phyloP scores from a whole-genome alignment of 2,113 vertebrate species.

The Heterochromis multidens region DNA sequence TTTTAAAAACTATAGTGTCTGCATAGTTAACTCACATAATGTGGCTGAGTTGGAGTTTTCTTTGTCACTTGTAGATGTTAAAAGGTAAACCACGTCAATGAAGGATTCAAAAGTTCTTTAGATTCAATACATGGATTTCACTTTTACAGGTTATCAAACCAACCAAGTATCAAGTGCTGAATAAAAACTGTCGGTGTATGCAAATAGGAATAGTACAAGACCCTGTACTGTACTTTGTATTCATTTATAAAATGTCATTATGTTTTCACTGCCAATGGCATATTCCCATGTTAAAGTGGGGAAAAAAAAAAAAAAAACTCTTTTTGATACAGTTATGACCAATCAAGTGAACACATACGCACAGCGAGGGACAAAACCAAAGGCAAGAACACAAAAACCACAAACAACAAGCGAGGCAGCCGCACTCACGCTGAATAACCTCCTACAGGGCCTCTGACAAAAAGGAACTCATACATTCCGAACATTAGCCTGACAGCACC shows the following conservation, averaged over 20 bases:
- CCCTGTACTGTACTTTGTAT: not conserved
- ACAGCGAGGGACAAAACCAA: not conserved
- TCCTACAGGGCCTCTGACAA: conserved; percentile 3
- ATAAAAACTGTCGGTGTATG: not conserved
- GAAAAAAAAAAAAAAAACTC: too few species aligned
- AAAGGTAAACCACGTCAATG: not conserved
- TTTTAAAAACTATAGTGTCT: not conserved
- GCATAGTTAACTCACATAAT: not conserved
- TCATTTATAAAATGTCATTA: not conserved
- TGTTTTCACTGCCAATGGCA: not conserved
- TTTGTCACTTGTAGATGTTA: not conserved
- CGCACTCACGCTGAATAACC: not conserved
- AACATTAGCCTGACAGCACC: not conserved
- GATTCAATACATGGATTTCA: not conserved
- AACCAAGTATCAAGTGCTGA: not conserved
- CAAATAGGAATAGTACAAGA: not conserved
- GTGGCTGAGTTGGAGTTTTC: not conserved
- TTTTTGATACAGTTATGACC: not conserved
- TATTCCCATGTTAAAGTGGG: not conserved
- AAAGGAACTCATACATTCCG: not conserved
- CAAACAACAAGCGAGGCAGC: not conserved
- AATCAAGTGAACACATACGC: not conserved
- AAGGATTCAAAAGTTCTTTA: not conserved
- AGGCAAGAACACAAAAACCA: not conserved
- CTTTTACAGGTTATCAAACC: not conserved